A percentile compares a stretch with the other conserved stretches of the same genome.
These are phyloP conservation scores for Colostygia pectinataria DNA, from an alignment of 2,888 invertebrate genomes.

Conservation along the genomic window DNA sequence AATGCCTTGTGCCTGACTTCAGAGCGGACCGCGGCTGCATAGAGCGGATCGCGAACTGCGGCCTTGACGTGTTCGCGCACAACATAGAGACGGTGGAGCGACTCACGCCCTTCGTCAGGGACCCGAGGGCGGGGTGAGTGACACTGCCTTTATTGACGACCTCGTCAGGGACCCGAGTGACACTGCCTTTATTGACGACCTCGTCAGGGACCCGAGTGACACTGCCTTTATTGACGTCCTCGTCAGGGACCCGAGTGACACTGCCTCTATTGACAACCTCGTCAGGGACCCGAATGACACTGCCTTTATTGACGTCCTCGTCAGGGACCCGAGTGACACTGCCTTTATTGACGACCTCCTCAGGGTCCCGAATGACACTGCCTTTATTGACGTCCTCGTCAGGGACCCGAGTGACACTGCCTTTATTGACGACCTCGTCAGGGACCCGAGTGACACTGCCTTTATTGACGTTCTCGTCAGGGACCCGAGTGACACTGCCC, in stretches of 20 bases:
- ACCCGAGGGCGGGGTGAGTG: slow-evolving; percentile 94
- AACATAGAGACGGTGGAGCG: slow-evolving; percentile 98
- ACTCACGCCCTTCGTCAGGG: slow-evolving; percentile 95
- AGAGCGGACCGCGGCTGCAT: slow-evolving; percentile 90
- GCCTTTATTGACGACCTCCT: no score
- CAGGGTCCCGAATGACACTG: no score
- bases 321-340: no score
- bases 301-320: no score
- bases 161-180: slow-evolving; percentile 94
- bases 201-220: slow-evolving; percentile 93
- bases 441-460: no score
- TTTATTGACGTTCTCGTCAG: no score
- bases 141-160: background rate
- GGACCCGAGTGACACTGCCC: no score
- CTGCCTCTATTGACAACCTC: no score
- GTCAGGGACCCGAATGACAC: no score
- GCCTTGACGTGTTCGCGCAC: slow-evolving; percentile 98
- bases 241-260: slow-evolving; percentile 92
- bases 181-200: slow-evolving; percentile 48
- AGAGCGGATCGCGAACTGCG: slow-evolving; percentile 88
- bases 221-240: slow-evolving; percentile 62
- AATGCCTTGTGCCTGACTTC: slow-evolving; percentile 98
- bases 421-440: no score
- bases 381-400: no score
- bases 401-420: no score